Evolutionary conservation across 2,797 vertebrate species (phyloP).

Genomic region (Carapus acus): DNA sequence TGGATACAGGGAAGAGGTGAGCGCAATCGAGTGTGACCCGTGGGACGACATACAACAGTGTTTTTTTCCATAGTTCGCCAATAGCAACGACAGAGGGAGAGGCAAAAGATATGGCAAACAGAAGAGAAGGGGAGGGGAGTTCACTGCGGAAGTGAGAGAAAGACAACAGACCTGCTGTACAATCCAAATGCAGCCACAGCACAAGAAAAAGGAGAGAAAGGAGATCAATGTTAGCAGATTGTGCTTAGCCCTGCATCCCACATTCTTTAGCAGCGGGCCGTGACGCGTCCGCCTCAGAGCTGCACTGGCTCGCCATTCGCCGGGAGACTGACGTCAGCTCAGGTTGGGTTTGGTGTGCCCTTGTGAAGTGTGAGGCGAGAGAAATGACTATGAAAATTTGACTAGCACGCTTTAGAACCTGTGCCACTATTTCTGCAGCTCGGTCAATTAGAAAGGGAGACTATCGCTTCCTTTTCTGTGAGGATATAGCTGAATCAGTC

Average conservation of each 20-base stretch:
- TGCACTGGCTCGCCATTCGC: not conserved
- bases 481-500: conserved; percentile 25
- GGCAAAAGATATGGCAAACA: conserved; percentile 20
- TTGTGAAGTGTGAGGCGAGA: not conserved
- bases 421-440: not conserved
- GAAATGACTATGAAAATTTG: not conserved
- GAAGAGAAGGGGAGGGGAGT: conserved; percentile 35
- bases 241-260: conserved; percentile 9
- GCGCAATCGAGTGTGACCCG: conserved; percentile 45
- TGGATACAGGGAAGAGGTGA: conserved; percentile 21
- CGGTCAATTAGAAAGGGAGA: not conserved
- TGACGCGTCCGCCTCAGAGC: not conserved
- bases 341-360: too few species aligned
- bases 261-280: not conserved
- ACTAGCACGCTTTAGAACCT: conserved; percentile 7
- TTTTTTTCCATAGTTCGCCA: conserved; percentile 24
- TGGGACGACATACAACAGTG: conserved; percentile 25
- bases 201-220: conserved; percentile 30
- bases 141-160: conserved; percentile 2
- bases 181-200: conserved; percentile 66
- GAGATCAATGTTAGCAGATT: conserved; percentile 34
- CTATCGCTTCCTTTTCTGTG: conserved; percentile 4
- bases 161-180: conserved; percentile 76
- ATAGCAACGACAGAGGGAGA: conserved; percentile 21
- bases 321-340: not conserved